Conservation (phyloP, 2,888 invertebrate genomes). For the Rhorus exstirpatorius region DNA sequence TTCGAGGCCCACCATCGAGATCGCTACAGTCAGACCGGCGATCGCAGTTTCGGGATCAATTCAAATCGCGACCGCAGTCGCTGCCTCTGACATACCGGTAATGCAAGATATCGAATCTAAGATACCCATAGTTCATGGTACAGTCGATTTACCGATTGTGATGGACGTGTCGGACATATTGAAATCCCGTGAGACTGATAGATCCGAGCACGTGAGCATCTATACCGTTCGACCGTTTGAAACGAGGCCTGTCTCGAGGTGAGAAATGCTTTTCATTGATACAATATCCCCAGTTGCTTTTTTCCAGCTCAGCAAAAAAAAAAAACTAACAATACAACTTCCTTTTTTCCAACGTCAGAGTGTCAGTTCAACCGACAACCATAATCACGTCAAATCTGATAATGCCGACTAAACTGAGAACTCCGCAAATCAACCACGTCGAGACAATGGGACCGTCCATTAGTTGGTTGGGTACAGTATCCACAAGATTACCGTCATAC, state of each 20-base stretch:
- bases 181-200: conserved; percentile 77
- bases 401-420: conserved; percentile 77
- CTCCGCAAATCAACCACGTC: conserved; percentile 74
- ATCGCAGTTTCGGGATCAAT: conserved; percentile 84
- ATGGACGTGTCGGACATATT: conserved; percentile 82
- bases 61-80: conserved; percentile 83
- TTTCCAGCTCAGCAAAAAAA: too few species aligned
- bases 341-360: conserved; percentile 68
- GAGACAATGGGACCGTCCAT: conserved; percentile 72
- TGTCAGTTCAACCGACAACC: conserved; percentile 79
- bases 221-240: conserved; percentile 84
- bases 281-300: background rate
- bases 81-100: conserved; percentile 83
- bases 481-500: conserved; percentile 69
- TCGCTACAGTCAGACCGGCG: conserved; percentile 81
- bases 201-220: conserved; percentile 81
- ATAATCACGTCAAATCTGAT: conserved; percentile 77
- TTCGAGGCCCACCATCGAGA: conserved; percentile 76
- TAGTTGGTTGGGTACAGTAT: conserved; percentile 66
- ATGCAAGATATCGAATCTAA: conserved; percentile 83
- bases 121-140: conserved; percentile 84
- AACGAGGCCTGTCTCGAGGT: conserved; percentile 80
- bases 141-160: conserved; percentile 83
- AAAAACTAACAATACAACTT: background rate
- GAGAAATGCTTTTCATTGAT: conserved; percentile 16